phyloP scores from a whole-genome alignment of 2,113 vertebrate species.

The Apteryx owenii region DNA sequence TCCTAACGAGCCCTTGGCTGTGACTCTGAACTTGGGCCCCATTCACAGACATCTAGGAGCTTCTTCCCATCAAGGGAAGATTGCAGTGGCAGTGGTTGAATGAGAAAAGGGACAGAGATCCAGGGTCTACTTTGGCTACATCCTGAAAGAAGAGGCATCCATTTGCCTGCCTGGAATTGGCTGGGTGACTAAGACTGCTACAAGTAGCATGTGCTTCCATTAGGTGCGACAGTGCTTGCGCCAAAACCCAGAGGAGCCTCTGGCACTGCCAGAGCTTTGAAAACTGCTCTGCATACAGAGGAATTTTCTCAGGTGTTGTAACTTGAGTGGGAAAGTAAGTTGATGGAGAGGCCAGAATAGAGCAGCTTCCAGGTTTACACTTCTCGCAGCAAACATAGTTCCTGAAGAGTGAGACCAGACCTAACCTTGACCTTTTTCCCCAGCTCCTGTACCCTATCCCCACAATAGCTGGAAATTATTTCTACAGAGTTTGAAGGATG shows the following conservation, averaged over 20 bases:
- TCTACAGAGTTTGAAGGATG: background rate
- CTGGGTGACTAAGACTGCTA: background rate
- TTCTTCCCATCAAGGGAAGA: background rate
- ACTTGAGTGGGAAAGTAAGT: background rate
- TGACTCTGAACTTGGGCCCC: background rate
- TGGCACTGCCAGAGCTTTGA: background rate
- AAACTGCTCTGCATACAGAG: background rate
- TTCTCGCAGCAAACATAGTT: background rate
- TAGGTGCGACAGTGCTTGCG: background rate
- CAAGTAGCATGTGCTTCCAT: background rate
- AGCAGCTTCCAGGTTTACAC: constrained; percentile 1
- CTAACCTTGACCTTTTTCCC: background rate
- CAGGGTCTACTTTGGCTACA: background rate
- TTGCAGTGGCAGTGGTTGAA: background rate
- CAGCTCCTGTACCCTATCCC: background rate
- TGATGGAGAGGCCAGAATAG: background rate
- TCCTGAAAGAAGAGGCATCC: background rate
- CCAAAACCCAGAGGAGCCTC: background rate
- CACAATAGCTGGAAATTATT: background rate
- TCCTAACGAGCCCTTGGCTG: background rate
- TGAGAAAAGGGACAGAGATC: background rate
- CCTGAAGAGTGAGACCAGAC: background rate
- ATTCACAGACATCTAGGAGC: background rate
- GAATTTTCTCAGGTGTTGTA: background rate
- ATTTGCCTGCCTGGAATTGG: background rate